Evolutionary conservation across 1,140 invertebrate species (phyloP), one percentile per base, ranked within the genome.

Genomic region (Polyergus mexicanus): DNA sequence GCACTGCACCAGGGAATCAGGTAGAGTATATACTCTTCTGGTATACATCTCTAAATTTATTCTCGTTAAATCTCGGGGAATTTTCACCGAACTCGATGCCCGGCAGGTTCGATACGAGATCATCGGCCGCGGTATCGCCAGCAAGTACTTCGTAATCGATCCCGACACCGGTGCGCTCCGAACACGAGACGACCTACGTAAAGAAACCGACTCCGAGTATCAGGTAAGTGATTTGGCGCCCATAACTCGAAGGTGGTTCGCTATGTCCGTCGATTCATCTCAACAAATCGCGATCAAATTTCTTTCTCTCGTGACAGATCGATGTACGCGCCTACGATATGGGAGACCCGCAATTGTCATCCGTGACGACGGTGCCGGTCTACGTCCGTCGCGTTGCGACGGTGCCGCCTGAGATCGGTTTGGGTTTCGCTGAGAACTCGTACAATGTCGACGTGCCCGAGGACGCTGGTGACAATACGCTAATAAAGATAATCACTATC

Each of bases 321-420:
- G 97, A 98, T 92, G 97, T 99, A 0, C 96, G 97, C 84, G 98
- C 98, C 0, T 98, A 98, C 92, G 98, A 99, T 93, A 96, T 98
- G 86, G 98, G 98, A 0, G 97, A 98, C 51, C 98, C 98, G 0
- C 97, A 97, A 88, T 95, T 98, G 74, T 97, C 97, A 7, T 97
- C 97, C 0, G 97, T 98, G 3, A 97, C 97, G 1, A 98, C 97
- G 1, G 96, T 98, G 0, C 97, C 97, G 2, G 96, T 99, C 1
- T 98, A 97, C 89, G 97, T 99, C 8, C 97, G 98, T 74, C 98
- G 98, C 91, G 97, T 98, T 5, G 96, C 96, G 3, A 96, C 95
- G 8, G 93, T 96, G 28, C 95, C 96, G 65, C 95, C 97, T 93
- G 96, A 97, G 88, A 96, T 98, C 5, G 97, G 97, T 8, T 92